Percentiles rank a stretch among this genome's conserved stretches.
phyloP scores from a whole-genome alignment of 2,113 vertebrate genomes.

The Nannospalax galili region DNA sequence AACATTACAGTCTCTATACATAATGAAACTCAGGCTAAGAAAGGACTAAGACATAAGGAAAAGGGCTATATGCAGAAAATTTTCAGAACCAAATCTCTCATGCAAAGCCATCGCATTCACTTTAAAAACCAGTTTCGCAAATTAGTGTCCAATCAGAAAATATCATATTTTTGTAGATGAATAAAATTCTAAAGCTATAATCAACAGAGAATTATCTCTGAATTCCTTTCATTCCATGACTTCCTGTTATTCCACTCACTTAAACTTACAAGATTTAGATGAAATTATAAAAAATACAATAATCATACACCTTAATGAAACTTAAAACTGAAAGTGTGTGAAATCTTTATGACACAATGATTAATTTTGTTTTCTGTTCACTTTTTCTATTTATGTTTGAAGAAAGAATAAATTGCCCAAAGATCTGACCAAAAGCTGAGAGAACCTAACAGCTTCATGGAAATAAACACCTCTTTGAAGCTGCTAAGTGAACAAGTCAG shows the following conservation, averaged over 20 bases:
- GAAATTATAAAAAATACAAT: not conserved
- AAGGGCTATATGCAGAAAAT: not conserved
- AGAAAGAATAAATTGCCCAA: conserved; percentile 54
- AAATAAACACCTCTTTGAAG: conserved; percentile 69
- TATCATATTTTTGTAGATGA: not conserved
- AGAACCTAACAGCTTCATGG: conserved; percentile 65
- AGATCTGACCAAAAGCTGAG: conserved; percentile 69
- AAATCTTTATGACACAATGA: conserved; percentile 5
- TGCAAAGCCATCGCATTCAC: not conserved
- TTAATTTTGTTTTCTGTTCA: conserved; percentile 33
- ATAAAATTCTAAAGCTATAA: not conserved
- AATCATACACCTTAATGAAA: not conserved
- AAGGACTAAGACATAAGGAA: not conserved
- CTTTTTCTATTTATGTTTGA: conserved; percentile 23
- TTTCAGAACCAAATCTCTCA: not conserved
- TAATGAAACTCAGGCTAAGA: not conserved
- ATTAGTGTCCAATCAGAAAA: not conserved
- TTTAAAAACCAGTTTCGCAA: too few relatives aligned
- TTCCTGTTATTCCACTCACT: not conserved
- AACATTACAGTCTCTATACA: not conserved
- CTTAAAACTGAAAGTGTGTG: not conserved
- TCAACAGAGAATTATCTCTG: not conserved
- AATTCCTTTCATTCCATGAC: not conserved
- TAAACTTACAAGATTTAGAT: not conserved
- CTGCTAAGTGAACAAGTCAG: conserved; percentile 69